Evolutionary conservation across 2,888 invertebrate genomes (phyloP).

Genomic region (Phytoseiulus persimilis): DNA sequence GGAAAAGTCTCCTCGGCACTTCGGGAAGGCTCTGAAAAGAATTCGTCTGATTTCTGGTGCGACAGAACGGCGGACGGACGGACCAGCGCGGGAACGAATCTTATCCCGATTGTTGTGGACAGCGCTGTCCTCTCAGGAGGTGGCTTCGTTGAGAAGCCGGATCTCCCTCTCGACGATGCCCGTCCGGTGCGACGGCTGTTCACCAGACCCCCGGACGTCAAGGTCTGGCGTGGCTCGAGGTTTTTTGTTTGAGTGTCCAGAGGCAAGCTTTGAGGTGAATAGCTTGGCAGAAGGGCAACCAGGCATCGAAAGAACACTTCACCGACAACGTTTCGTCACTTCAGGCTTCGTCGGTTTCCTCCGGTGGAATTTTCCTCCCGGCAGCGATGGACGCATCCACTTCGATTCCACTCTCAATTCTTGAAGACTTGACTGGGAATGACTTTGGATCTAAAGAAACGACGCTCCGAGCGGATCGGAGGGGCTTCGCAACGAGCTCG

Average conservation of each 20-base stretch:
- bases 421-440: neutral
- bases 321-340: neutral
- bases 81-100: neutral
- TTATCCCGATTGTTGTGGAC: neutral
- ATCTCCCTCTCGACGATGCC: neutral
- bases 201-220: neutral
- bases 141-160: neutral
- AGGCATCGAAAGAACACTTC: neutral
- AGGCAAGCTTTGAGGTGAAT: neutral
- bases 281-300: neutral
- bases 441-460: no score
- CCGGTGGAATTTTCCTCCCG: neutral
- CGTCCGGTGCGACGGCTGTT: neutral
- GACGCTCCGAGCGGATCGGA: no score
- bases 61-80: neutral
- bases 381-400: neutral
- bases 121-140: neutral
- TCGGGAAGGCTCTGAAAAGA: neutral
- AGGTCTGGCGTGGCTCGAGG: neutral
- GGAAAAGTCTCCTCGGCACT: neutral
- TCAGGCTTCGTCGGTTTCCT: neutral
- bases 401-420: neutral
- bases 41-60: neutral
- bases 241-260: neutral
- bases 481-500: neutral